Conservation (phyloP, 2,888 invertebrate species). For the Drosophila niveifrons region DNA sequence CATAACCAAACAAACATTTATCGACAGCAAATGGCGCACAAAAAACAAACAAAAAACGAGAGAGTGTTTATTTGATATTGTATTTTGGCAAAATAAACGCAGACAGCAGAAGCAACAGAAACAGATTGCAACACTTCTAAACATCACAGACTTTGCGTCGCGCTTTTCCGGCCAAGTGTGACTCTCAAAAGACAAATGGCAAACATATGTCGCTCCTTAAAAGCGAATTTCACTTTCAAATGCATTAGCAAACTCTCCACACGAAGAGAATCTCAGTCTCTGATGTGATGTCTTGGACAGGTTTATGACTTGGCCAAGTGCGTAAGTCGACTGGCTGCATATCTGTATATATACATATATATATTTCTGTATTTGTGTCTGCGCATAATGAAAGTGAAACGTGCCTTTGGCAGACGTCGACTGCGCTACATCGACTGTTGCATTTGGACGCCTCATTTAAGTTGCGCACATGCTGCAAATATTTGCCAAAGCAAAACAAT, state of each 20-base stretch:
- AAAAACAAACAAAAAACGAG: constrained; percentile 22
- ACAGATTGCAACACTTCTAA: background rate
- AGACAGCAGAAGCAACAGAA: constrained; percentile 14
- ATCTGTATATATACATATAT: background rate
- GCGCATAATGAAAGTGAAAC: constrained; percentile 55
- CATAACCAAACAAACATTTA: constrained; percentile 41
- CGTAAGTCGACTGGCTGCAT: constrained; percentile 24
- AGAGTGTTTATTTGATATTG: constrained; percentile 49
- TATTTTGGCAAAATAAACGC: constrained; percentile 55
- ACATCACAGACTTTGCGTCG: background rate
- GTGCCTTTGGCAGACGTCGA: constrained; percentile 39
- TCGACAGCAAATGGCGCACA: constrained; percentile 23
- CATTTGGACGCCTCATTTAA: constrained; percentile 53
- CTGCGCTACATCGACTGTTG: constrained; percentile 32
- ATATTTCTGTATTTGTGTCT: constrained; percentile 10
- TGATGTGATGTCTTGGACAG: constrained; percentile 47
- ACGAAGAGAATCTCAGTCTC: constrained; percentile 36
- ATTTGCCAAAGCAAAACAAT: constrained; percentile 62
- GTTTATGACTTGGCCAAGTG: constrained; percentile 61
- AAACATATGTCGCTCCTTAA: constrained; percentile 48
- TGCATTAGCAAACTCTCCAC: constrained; percentile 27
- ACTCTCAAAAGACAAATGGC: constrained; percentile 45
- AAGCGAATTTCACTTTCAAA: constrained; percentile 63
- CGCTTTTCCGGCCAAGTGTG: constrained; percentile 7
- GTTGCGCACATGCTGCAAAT: constrained; percentile 61